Base-by-base conservation (phyloP, 2,888 invertebrate genomes). In the Tinea pellionella region DNA sequence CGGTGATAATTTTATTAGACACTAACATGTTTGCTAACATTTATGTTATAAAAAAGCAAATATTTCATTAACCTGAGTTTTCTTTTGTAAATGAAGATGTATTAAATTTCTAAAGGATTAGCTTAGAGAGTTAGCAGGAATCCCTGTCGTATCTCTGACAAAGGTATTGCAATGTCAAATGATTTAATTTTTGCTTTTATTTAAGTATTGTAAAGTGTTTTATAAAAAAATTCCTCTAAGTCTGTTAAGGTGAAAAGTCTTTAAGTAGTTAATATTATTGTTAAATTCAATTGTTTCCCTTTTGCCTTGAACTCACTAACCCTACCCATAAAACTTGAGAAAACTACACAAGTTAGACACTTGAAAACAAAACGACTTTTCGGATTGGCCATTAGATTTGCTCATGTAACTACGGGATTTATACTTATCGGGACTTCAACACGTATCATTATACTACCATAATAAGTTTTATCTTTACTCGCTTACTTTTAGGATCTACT, bases 271-370 rank as follows among this genome's bases (percentile, higher is more conserved):
- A 47, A 16, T 47, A 47, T 9, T 47, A n/a, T 47, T n/a, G 47
- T 16, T 47, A 15, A 15, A 47, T 47, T 47, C 47, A 47, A 47
- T 47, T 13, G 16, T 13, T 53, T 53, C 53, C 53, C 53, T 53
- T 30, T 53, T 24, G 53, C 24, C 53, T 53, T 53, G 53, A 53
- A 53, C 53, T 53, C 18, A 53, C 53, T 53, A 53, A 24, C 53
- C 53, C 53, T 53, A 12, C 24, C 53, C 57, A 57, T 57, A 57
- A 57, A 57, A 57, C 15, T 57, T 32, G 57, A 55, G 57, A 57
- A 32, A 57, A 57, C 57, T 57, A 57, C 57, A 32, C 57, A 57
- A 57, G 57, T 57, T 57, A n/a, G 57, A 57, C 57, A 57, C 57
- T 57, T 57, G 32, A 57, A 32, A 57, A 57, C 57, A 30, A 57